Conservation (phyloP, 1,140 invertebrate species). For the Nasonia vitripennis region DNA sequence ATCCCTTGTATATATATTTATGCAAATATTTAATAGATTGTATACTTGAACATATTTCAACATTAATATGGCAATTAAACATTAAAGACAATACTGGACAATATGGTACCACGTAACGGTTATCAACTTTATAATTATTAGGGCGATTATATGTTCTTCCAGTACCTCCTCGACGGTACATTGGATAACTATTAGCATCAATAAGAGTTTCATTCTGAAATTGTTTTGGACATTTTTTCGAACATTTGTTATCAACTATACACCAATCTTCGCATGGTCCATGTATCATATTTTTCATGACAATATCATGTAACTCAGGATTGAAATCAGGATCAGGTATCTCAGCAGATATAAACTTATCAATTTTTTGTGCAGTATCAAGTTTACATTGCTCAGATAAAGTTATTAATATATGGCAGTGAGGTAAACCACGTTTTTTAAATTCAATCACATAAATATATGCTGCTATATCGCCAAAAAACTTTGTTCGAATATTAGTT, state of each 20-base stretch:
- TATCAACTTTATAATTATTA: conserved; percentile 18
- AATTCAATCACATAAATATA: conserved; percentile 30
- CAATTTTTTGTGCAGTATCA: neutral
- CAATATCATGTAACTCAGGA: conserved; percentile 36
- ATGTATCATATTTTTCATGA: conserved; percentile 69
- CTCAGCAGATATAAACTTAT: conserved; percentile 67
- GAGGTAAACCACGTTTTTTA: conserved; percentile 67
- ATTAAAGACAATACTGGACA: too few relatives aligned
- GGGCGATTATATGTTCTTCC: conserved; percentile 36
- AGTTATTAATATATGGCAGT: conserved; percentile 53
- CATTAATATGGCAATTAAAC: too few relatives aligned
- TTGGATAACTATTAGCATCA: conserved; percentile 61
- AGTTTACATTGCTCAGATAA: neutral
- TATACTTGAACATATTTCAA: too few relatives aligned
- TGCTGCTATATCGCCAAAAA: conserved; percentile 3
- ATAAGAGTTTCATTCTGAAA: conserved; percentile 62
- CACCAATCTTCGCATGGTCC: conserved; percentile 52
- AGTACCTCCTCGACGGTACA: conserved; percentile 44
- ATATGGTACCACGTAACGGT: conserved; percentile 13
- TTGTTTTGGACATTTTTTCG: conserved; percentile 65
- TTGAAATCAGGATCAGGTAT: conserved; percentile 71
- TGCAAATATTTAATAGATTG: too few relatives aligned
- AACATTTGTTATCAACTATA: conserved; percentile 59
- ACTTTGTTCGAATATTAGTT: too few relatives aligned
- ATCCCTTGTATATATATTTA: too few relatives aligned